Evolutionary conservation across 1,140 invertebrate species (phyloP).

Genomic region (Callitettix versicolor): DNA sequence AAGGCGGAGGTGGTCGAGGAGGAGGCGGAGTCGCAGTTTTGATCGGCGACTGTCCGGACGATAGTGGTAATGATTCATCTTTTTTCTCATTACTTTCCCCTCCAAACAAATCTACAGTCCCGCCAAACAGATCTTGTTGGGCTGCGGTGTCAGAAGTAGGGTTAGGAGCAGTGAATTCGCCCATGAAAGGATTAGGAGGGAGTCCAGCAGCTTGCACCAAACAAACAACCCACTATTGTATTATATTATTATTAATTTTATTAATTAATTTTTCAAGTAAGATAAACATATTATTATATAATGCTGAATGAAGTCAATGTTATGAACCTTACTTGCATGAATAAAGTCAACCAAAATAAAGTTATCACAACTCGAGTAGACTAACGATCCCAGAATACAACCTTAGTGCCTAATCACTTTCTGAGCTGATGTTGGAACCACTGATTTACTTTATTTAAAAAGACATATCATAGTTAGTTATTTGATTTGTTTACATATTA

Average conservation of each 20-base stretch:
- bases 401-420: no score
- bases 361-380: no score
- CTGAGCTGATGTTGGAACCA: no score
- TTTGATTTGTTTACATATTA: no score
- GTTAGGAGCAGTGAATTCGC: constrained; percentile 16
- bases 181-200: constrained; percentile 29
- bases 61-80: background rate
- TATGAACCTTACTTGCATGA: background rate
- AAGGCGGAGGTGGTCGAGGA: constrained; percentile 40
- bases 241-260: background rate
- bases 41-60: background rate
- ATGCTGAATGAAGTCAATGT: background rate
- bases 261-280: constrained; percentile 1
- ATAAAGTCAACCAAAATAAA: no score
- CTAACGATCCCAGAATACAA: no score
- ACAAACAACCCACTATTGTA: background rate
- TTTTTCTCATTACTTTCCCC: constrained; percentile 1
- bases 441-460: no score
- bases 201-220: constrained; percentile 30
- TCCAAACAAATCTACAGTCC: constrained; percentile 27
- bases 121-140: constrained; percentile 34
- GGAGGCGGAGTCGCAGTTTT: constrained; percentile 29
- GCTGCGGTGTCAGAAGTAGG: constrained; percentile 9
- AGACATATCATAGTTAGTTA: no score
- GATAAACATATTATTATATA: no score